These are phyloP conservation scores for Setipinna tenuifilis DNA, from an alignment of 2,797 vertebrate genomes.

Conservation along the genomic window DNA sequence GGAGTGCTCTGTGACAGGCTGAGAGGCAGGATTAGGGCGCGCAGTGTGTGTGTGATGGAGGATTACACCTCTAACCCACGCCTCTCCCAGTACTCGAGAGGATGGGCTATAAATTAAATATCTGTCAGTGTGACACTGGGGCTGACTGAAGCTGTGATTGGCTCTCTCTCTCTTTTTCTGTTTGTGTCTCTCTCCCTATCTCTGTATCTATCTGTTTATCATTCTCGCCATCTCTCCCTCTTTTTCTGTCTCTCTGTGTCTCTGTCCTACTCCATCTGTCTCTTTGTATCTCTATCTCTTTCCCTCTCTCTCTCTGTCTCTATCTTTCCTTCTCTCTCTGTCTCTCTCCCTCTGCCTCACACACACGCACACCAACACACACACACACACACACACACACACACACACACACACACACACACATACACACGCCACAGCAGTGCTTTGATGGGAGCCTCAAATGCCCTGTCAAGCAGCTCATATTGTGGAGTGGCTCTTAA, in stretches of 20 bases:
- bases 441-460: not conserved
- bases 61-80: not conserved
- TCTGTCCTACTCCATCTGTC: not conserved
- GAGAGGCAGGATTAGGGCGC: conserved; percentile 18
- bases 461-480: conserved; percentile 31
- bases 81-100: not conserved
- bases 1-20: not conserved
- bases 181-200: not conserved
- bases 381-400: not conserved
- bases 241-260: not conserved
- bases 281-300: not conserved
- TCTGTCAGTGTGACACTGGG: not conserved
- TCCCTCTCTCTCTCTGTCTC: not conserved
- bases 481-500: conserved; percentile 59
- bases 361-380: not conserved
- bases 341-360: no score
- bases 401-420: not conserved
- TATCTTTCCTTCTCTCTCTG: no score
- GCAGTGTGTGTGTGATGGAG: conserved; percentile 8
- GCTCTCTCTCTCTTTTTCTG: not conserved
- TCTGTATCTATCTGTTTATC: not conserved
- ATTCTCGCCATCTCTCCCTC: not conserved
- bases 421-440: not conserved
- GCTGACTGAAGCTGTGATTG: not conserved
- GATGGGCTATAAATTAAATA: not conserved